Conservation (phyloP, 2,888 invertebrate genomes). For the Cheilosia grossa region DNA sequence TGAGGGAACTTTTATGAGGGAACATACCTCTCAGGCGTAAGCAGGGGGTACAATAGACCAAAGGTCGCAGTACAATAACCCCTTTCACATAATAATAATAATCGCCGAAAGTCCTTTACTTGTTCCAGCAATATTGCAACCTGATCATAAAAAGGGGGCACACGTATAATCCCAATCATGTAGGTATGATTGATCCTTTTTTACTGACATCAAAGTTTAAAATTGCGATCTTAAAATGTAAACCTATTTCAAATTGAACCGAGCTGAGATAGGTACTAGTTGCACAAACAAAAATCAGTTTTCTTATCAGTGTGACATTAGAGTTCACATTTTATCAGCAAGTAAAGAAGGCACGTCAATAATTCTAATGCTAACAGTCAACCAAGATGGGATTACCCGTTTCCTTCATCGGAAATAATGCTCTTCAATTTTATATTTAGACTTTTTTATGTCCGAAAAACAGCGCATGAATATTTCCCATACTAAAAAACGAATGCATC, state of each 20-base stretch:
- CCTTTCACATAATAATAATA: no score
- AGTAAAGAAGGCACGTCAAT: conserved; percentile 13
- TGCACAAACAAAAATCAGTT: neutral
- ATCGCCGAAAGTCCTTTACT: no score
- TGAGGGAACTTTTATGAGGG: no score
- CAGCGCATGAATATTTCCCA: neutral
- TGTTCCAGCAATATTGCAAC: no score
- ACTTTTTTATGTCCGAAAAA: neutral
- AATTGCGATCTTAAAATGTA: neutral
- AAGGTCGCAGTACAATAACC: no score
- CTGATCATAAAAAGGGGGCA: no score
- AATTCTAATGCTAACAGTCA: conserved; percentile 8
- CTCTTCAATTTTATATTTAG: neutral
- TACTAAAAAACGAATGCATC: neutral
- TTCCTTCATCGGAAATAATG: conserved; percentile 36
- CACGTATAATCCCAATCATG: no score
- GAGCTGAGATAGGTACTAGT: neutral
- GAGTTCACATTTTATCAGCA: conserved; percentile 43
- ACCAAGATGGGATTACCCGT: conserved; percentile 28
- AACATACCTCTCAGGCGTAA: no score
- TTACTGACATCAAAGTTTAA: no score
- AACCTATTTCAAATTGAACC: neutral
- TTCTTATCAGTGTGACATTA: conserved; percentile 43
- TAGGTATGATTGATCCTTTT: no score
- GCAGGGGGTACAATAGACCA: no score